Conservation (phyloP, 2,113 vertebrate genomes). For the Promerops cafer region DNA sequence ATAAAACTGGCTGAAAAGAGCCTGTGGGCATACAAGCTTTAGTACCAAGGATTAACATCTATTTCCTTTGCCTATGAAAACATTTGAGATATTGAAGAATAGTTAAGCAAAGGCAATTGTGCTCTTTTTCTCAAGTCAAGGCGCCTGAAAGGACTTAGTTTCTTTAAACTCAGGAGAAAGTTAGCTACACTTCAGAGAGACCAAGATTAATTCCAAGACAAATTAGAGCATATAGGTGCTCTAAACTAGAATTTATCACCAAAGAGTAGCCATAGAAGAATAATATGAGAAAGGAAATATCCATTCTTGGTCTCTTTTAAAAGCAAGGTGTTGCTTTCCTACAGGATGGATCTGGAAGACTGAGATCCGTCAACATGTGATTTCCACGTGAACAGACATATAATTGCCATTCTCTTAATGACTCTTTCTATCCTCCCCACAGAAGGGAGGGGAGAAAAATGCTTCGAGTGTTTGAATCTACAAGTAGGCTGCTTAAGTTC, state of each 20-base stretch:
- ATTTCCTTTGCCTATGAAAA: conserved; percentile 35
- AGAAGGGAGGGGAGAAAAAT: background rate
- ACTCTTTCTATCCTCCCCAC: background rate
- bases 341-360: background rate
- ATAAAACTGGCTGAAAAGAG: background rate
- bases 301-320: background rate
- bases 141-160: background rate
- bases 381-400: background rate
- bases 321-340: background rate
- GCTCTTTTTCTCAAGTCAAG: background rate
- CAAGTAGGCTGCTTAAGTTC: background rate
- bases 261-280: background rate
- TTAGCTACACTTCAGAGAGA: background rate
- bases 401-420: background rate
- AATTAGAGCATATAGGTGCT: background rate
- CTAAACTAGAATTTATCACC: background rate
- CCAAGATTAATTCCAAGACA: background rate
- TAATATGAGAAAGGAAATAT: background rate
- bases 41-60: background rate
- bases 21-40: background rate
- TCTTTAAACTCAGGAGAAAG: background rate
- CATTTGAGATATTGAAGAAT: background rate
- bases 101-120: background rate
- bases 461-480: background rate
- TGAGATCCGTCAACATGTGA: background rate